phyloP scores from a whole-genome alignment of 35 echinoderm and acorn worm genomes.

The Amphiura filiformis region DNA sequence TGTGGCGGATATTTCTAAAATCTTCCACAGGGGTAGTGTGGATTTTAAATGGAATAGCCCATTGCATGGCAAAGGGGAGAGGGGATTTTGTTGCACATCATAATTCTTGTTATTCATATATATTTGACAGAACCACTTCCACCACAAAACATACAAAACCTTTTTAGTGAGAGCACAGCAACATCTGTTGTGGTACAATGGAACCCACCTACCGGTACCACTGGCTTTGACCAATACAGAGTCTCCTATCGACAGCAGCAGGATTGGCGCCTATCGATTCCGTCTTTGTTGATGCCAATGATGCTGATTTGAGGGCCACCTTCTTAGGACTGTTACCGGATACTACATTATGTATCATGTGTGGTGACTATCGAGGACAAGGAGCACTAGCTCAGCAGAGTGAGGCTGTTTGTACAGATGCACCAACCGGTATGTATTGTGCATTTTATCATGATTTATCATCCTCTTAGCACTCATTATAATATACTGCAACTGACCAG shows the following conservation, averaged over 20 bases:
- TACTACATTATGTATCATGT: background rate
- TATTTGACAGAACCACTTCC: background rate
- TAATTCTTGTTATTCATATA: no score
- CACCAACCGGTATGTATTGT: background rate
- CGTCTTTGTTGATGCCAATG: background rate
- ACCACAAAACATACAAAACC: background rate
- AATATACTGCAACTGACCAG: no score
- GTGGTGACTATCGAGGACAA: background rate
- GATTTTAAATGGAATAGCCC: no score
- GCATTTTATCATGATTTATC: no score
- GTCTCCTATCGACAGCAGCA: background rate
- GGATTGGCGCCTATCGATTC: background rate
- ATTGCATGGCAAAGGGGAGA: no score
- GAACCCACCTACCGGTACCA: background rate
- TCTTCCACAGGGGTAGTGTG: no score
- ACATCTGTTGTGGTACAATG: background rate
- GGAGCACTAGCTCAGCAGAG: background rate
- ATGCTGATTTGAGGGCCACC: background rate
- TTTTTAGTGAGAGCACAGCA: background rate
- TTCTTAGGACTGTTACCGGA: background rate
- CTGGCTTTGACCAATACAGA: background rate
- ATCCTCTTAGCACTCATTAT: no score
- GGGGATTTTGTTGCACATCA: no score
- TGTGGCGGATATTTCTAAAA: no score
- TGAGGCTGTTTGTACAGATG: background rate